These are phyloP conservation scores for Paracentrotus lividus DNA, from an alignment of 53 echinoderm and acorn worm species.

Conservation along the genomic window DNA sequence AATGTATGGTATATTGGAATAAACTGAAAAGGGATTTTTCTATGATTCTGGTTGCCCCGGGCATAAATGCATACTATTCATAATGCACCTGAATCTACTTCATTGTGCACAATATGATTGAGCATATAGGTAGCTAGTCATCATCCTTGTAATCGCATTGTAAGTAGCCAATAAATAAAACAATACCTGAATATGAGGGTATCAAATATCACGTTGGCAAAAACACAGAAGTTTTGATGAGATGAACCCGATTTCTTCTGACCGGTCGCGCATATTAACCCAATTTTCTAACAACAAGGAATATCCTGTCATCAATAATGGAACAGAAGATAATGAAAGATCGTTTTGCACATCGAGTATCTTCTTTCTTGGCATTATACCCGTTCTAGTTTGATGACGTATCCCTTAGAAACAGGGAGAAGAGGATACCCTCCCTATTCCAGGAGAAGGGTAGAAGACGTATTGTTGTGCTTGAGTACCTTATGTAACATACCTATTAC, in stretches of 20 bases:
- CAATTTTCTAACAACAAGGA: not conserved
- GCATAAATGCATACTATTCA: not conserved
- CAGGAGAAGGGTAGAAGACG: not conserved
- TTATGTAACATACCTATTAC: too few species aligned
- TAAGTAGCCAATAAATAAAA: not conserved
- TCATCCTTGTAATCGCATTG: not conserved
- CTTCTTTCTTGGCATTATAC: not conserved
- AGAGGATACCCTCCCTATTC: not conserved
- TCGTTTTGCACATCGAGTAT: not conserved
- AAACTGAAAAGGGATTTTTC: too few species aligned
- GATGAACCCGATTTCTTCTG: not conserved
- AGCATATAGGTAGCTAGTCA: not conserved
- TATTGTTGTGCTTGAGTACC: not conserved
- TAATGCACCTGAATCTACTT: not conserved
- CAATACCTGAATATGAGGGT: not conserved
- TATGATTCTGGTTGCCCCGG: not conserved
- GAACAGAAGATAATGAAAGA: not conserved
- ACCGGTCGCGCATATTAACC: not conserved
- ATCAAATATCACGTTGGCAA: not conserved
- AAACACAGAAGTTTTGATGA: not conserved
- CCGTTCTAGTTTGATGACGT: not conserved
- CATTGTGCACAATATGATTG: not conserved
- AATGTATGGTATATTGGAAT: too few species aligned
- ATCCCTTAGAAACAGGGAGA: not conserved
- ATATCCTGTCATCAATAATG: not conserved